Evolutionary conservation across 2,888 invertebrate genomes (phyloP).

Genomic region (Aleiodes testaceus): DNA sequence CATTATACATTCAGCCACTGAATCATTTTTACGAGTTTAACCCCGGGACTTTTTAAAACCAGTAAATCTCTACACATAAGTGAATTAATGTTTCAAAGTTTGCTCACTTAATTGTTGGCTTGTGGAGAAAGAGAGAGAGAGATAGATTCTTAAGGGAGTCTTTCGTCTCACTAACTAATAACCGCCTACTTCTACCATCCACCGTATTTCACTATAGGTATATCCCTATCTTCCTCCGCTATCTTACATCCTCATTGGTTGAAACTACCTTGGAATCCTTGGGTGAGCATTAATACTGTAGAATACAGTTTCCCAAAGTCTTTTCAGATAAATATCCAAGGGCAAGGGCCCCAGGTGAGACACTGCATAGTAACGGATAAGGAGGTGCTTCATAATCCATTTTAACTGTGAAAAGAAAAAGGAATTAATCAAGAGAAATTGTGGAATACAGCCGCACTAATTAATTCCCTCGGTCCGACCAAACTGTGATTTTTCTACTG

Average conservation of each 20-base stretch:
- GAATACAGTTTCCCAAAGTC: conserved; percentile 26
- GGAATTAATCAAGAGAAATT: conserved; percentile 15
- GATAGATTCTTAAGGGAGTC: conserved; percentile 23
- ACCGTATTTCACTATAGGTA: neutral
- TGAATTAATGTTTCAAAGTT: conserved; percentile 26
- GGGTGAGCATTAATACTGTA: conserved; percentile 12
- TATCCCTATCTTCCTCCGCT: neutral
- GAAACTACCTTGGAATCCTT: conserved; percentile 9
- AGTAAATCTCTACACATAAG: conserved; percentile 18
- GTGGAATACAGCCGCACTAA: neutral
- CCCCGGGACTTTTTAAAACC: conserved; percentile 14
- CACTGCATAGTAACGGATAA: no score
- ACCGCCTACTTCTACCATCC: conserved; percentile 17
- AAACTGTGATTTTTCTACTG: conserved; percentile 1
- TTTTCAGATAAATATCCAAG: conserved; percentile 7
- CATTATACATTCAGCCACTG: neutral
- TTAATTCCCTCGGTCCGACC: conserved; percentile 13
- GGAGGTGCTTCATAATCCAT: no score
- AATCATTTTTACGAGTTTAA: conserved; percentile 20
- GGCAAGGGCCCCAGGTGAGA: neutral
- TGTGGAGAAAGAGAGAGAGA: no score
- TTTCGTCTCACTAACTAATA: conserved; percentile 35
- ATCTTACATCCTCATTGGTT: neutral
- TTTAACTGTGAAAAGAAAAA: conserved; percentile 6
- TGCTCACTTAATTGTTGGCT: conserved; percentile 26